Evolutionary conservation across 2,113 vertebrate genomes (phyloP).

Genomic region (Prinia subflava): DNA sequence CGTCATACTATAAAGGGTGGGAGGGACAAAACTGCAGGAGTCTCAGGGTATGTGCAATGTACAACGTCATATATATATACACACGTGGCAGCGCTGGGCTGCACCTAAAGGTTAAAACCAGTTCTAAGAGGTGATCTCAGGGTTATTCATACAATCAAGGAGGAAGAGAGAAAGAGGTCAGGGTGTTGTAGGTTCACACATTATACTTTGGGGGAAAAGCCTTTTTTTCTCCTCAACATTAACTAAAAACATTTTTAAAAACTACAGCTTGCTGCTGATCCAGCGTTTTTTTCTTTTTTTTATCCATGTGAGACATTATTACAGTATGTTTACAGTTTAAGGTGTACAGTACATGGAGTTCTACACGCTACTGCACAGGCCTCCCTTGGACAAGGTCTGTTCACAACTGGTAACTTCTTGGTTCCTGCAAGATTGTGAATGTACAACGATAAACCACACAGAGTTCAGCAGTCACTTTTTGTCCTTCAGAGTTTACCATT

Average conservation of each 20-base stretch:
- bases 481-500: constrained; percentile 80
- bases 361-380: constrained; percentile 99
- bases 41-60: constrained; percentile 95
- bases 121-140: constrained; percentile 99
- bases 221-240: constrained; percentile 91
- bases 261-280: constrained; percentile 95
- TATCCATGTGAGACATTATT: constrained; percentile 93
- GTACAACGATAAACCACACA: constrained; percentile 90
- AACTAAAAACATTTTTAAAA: constrained; percentile 99
- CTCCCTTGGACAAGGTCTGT: constrained; percentile 87
- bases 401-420: constrained; percentile 85
- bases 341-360: constrained; percentile 94
- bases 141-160: constrained; percentile 99
- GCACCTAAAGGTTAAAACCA: constrained; percentile 99
- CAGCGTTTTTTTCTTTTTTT: constrained; percentile 74
- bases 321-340: constrained; percentile 96
- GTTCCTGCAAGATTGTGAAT: constrained; percentile 87
- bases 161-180: constrained; percentile 98
- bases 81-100: constrained; percentile 93
- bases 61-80: constrained; percentile 99
- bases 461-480: constrained; percentile 87
- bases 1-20: constrained; percentile 78
- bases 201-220: constrained; percentile 99
- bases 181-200: constrained; percentile 98
- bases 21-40: constrained; percentile 84